Evolutionary conservation across 2,888 invertebrate genomes (phyloP).

Genomic region (Phyto melanocephala): DNA sequence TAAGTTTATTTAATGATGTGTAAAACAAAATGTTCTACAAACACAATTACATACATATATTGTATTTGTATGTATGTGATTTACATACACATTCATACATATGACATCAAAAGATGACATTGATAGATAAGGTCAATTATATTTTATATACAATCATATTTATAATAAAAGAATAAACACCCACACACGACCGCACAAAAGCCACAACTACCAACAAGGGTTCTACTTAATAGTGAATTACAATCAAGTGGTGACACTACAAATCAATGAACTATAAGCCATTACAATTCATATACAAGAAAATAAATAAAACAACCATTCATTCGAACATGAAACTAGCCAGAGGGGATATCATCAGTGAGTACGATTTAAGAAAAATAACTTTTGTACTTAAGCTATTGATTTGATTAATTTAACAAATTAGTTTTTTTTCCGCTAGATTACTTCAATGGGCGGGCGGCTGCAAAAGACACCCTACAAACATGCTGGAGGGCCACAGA

Average conservation of each 20-base stretch:
- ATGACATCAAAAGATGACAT: conserved; percentile 55
- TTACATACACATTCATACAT: neutral
- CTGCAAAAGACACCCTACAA: too few species aligned
- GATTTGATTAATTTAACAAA: too few species aligned
- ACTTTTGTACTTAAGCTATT: too few species aligned
- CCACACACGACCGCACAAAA: neutral
- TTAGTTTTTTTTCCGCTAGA: too few species aligned
- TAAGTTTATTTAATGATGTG: too few species aligned
- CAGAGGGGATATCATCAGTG: neutral
- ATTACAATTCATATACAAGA: conserved; percentile 35
- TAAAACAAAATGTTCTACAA: too few species aligned
- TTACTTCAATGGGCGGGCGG: too few species aligned
- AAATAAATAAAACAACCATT: conserved; percentile 15
- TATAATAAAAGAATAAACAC: neutral
- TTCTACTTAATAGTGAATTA: conserved; percentile 45
- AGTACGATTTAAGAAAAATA: neutral
- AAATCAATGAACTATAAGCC: conserved; percentile 66
- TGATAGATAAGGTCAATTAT: conserved; percentile 53
- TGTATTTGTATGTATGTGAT: too few species aligned
- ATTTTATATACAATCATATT: neutral
- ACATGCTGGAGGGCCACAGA: too few species aligned
- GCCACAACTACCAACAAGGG: conserved; percentile 10
- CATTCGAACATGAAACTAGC: neutral
- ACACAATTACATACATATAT: too few species aligned
- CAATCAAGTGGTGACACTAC: conserved; percentile 64